Percentiles rank a stretch among this genome's conserved stretches.
These are phyloP conservation scores for Aphrophora alni DNA, from an alignment of 2,888 invertebrate species.

Conservation along the genomic window DNA sequence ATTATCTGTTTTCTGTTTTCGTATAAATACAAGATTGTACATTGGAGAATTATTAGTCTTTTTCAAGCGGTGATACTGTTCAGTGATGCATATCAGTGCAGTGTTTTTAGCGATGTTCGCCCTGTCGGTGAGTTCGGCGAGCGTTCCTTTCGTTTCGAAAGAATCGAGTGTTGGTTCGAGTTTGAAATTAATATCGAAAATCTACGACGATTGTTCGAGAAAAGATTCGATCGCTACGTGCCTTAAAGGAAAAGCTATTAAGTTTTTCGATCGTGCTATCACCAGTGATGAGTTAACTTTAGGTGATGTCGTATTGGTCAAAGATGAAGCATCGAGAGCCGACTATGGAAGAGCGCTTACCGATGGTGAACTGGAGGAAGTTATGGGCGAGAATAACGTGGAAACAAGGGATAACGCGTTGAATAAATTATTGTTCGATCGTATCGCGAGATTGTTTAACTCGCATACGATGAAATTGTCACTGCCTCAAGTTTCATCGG, in stretches of 20 bases:
- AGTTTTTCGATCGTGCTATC: conserved; percentile 75
- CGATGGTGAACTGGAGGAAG: conserved; percentile 76
- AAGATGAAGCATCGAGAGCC: conserved; percentile 64
- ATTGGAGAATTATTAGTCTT: conserved; percentile 7
- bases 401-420: conserved; percentile 72
- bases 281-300: conserved; percentile 64
- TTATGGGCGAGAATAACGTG: conserved; percentile 60
- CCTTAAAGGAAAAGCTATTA: conserved; percentile 76
- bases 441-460: conserved; percentile 75
- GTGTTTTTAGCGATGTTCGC: conserved; percentile 21
- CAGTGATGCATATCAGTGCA: neutral
- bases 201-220: conserved; percentile 77
- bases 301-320: conserved; percentile 57
- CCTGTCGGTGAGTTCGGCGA: neutral
- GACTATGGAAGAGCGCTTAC: conserved; percentile 64
- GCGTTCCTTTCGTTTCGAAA: conserved; percentile 55
- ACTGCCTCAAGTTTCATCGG: conserved; percentile 72
- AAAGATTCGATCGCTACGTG: conserved; percentile 69
- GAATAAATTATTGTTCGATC: conserved; percentile 77
- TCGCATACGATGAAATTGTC: conserved; percentile 80
- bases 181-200: conserved; percentile 46
- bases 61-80: neutral
- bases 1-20: conserved; percentile 32
- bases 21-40: conserved; percentile 36
- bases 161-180: conserved; percentile 62